Evolutionary conservation across 1,140 invertebrate genomes (phyloP).

Genomic region (Notospermus geniculatus): DNA sequence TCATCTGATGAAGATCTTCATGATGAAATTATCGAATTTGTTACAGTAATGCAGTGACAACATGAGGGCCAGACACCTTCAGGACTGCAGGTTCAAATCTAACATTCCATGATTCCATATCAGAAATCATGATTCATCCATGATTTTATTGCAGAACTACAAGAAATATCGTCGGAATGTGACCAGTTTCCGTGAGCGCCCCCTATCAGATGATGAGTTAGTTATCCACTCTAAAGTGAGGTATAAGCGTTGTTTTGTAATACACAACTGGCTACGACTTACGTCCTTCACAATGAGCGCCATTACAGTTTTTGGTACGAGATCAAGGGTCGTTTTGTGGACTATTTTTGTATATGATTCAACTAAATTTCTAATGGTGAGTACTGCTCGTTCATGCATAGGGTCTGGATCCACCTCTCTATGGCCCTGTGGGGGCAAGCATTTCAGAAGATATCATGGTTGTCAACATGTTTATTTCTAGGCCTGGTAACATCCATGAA

Average conservation of each 20-base stretch:
- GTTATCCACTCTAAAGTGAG: background rate
- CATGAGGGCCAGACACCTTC: no score
- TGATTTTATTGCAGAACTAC: no score
- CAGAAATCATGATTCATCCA: no score
- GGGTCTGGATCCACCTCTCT: constrained; percentile 66
- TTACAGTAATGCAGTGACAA: no score
- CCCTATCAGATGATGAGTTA: background rate
- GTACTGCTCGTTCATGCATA: constrained; percentile 94
- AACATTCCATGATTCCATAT: no score
- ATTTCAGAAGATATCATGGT: constrained; percentile 8
- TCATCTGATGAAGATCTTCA: no score
- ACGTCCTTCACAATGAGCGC: constrained; percentile 95
- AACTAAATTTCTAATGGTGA: constrained; percentile 98
- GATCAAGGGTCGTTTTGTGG: constrained; percentile 95
- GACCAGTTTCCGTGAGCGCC: no score
- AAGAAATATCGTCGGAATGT: no score
- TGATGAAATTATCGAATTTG: no score
- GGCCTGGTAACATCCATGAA: no score
- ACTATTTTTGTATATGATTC: constrained; percentile 99
- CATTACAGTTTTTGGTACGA: constrained; percentile 99
- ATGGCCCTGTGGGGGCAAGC: background rate
- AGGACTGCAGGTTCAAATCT: no score
- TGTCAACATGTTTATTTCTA: no score
- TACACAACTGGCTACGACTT: constrained; percentile 21
- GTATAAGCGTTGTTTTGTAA: background rate